Conservation (phyloP, 2,888 invertebrate genomes). For the Drymonia ruficornis region DNA sequence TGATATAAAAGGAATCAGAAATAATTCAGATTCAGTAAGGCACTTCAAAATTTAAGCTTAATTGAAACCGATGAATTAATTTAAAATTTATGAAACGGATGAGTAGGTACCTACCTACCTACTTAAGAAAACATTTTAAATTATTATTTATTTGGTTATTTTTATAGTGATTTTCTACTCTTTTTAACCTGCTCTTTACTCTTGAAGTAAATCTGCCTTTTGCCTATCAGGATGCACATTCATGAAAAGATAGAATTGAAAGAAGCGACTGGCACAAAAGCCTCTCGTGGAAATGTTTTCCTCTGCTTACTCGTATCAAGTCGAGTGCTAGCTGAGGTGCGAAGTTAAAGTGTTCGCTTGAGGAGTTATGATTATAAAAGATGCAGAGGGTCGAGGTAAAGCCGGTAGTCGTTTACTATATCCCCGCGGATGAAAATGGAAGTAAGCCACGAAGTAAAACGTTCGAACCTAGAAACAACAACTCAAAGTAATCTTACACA, state of each 20-base stretch:
- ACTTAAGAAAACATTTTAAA: slow-evolving; percentile 1
- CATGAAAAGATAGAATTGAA: slow-evolving; percentile 50
- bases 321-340: slow-evolving; percentile 59
- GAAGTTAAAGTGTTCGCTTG: slow-evolving; percentile 62
- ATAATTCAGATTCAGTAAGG: neutral
- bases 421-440: slow-evolving; percentile 52
- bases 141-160: neutral
- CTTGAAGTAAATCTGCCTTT: neutral
- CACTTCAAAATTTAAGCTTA: neutral
- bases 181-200: neutral
- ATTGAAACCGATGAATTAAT: too few species aligned
- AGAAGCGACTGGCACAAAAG: slow-evolving; percentile 50
- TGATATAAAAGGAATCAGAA: neutral
- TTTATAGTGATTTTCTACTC: neutral
- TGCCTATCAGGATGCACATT: slow-evolving; percentile 8
- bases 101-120: too few species aligned
- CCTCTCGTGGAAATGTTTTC: slow-evolving; percentile 50
- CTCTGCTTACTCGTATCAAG: slow-evolving; percentile 51
- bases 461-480: slow-evolving; percentile 34
- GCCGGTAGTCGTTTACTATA: slow-evolving; percentile 43
- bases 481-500: slow-evolving; percentile 48
- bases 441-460: slow-evolving; percentile 40
- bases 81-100: too few species aligned
- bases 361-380: slow-evolving; percentile 73
- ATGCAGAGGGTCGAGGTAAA: slow-evolving; percentile 59